A percentile compares a stretch with the other conserved stretches of the same genome.
These are phyloP conservation scores for Hyles euphorbiae DNA, from an alignment of 1,140 invertebrate genomes.

Conservation along the genomic window DNA sequence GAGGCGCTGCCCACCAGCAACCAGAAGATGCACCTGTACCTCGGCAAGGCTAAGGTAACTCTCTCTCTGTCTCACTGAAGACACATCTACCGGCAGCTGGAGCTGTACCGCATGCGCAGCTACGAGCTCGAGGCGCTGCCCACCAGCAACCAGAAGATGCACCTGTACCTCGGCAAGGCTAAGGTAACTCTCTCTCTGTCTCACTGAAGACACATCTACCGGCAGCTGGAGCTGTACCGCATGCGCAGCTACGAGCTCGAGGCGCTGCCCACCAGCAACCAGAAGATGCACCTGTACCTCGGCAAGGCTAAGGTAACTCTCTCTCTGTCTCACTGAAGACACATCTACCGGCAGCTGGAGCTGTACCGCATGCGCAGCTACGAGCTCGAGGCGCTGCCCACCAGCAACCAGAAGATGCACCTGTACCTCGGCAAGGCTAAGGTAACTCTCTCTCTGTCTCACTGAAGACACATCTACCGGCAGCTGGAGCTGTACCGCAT, in stretches of 20 bases:
- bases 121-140: slow-evolving; percentile 96
- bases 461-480: no score
- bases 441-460: no score
- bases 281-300: slow-evolving; percentile 98
- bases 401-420: no score
- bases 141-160: slow-evolving; percentile 99
- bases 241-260: slow-evolving; percentile 97
- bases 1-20: slow-evolving; percentile 97
- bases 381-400: no score
- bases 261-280: slow-evolving; percentile 96
- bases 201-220: slow-evolving; percentile 96
- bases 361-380: no score
- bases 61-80: slow-evolving; percentile 93
- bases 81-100: slow-evolving; percentile 96
- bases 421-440: no score
- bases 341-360: no score
- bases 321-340: no score
- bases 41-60: slow-evolving; percentile 93
- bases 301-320: slow-evolving; percentile 90
- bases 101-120: slow-evolving; percentile 95
- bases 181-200: slow-evolving; percentile 85
- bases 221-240: slow-evolving; percentile 96
- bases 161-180: slow-evolving; percentile 95
- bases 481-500: no score
- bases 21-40: slow-evolving; percentile 98